phyloP scores from a whole-genome alignment of 2,113 vertebrate species.

The Brachyhypopomus occidentalis region DNA sequence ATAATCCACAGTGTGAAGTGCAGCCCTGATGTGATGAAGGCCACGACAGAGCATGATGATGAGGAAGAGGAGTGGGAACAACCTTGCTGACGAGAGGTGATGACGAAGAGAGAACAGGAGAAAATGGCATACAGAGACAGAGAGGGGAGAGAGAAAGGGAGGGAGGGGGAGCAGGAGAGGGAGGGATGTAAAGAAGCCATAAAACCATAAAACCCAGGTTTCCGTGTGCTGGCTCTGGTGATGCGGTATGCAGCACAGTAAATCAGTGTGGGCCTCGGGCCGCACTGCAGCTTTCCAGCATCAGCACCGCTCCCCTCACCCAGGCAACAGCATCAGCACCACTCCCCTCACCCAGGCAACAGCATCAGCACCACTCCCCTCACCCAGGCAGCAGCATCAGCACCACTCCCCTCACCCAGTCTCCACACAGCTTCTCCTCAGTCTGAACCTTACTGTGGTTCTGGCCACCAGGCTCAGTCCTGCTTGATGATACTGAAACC shows the following conservation, averaged over 20 bases:
- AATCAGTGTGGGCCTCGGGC: constrained; percentile 36
- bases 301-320: neutral
- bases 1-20: neutral
- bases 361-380: no score
- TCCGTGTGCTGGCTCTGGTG: neutral
- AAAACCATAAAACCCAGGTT: constrained; percentile 25
- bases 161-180: neutral
- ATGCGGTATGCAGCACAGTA: constrained; percentile 26
- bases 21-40: constrained; percentile 31
- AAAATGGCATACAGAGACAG: neutral
- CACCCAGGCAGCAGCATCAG: no score
- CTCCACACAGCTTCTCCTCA: neutral
- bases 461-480: neutral
- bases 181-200: constrained; percentile 12
- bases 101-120: neutral
- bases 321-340: neutral
- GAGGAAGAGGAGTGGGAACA: constrained; percentile 16
- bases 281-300: constrained; percentile 18
- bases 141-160: neutral
- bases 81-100: constrained; percentile 20
- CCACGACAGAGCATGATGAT: constrained; percentile 28
- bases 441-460: neutral
- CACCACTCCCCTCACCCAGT: no score
- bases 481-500: neutral
- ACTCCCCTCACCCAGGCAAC: neutral